phyloP scores from a whole-genome alignment of 2,113 vertebrate genomes.

The Sphyrna mokarran region DNA sequence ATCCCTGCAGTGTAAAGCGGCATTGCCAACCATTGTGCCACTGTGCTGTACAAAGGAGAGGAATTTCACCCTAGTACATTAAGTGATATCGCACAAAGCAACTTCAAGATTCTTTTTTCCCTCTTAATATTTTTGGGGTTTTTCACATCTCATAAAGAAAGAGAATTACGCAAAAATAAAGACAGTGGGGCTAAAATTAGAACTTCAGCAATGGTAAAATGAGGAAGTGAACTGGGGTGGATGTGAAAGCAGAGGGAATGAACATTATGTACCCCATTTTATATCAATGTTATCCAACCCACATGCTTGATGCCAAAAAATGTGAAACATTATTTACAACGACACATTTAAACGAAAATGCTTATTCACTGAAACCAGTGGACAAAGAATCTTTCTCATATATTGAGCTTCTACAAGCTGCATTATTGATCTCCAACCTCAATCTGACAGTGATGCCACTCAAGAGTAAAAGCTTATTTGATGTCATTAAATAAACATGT shows the following conservation, averaged over 20 bases:
- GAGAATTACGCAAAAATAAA: neutral
- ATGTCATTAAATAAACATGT: slow-evolving; percentile 33
- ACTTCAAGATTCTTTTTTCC: neutral
- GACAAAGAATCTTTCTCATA: neutral
- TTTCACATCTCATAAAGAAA: neutral
- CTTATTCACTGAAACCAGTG: neutral
- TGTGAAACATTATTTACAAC: neutral
- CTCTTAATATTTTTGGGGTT: neutral
- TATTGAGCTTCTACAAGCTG: neutral
- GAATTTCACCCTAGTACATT: neutral
- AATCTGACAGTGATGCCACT: slow-evolving; percentile 20
- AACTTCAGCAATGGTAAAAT: neutral
- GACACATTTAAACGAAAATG: neutral
- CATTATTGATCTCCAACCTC: slow-evolving; percentile 9
- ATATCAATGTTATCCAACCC: neutral
- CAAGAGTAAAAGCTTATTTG: slow-evolving; percentile 10
- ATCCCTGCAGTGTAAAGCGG: too few species aligned
- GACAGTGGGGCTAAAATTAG: neutral
- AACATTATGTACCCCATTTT: neutral
- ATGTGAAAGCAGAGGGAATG: neutral
- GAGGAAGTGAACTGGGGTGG: too few species aligned
- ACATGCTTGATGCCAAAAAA: neutral
- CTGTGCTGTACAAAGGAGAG: neutral
- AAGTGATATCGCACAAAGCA: neutral
- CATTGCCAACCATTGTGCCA: too few species aligned